A percentile compares a stretch with the other conserved stretches of the same genome.
Evolutionary conservation across 2,888 invertebrate genomes (phyloP).

Genomic region (Notocelia uddmanniana): DNA sequence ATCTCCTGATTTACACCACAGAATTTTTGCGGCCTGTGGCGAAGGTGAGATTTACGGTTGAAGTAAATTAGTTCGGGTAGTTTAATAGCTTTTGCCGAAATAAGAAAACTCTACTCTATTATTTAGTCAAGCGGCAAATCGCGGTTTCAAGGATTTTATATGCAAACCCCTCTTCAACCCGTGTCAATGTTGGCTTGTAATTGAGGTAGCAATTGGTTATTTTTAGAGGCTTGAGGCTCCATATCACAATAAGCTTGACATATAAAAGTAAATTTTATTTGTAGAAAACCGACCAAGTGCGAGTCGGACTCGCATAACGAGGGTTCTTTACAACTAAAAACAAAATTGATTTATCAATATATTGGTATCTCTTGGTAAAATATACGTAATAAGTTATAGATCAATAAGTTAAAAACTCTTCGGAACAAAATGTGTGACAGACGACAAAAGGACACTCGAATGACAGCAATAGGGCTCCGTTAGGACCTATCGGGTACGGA

Average conservation of each 20-base stretch:
- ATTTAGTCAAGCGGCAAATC: conserved; percentile 36
- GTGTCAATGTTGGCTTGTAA: conserved; percentile 19
- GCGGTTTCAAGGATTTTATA: conserved; percentile 19
- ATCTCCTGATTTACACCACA: conserved; percentile 31
- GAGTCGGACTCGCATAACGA: no score
- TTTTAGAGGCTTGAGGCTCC: background rate
- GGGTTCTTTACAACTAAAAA: no score
- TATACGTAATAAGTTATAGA: no score
- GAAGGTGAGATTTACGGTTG: conserved; percentile 47
- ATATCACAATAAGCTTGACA: background rate
- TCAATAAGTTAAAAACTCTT: no score
- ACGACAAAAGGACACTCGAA: no score
- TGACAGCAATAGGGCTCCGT: no score
- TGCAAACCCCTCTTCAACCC: conserved; percentile 30
- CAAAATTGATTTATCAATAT: no score
- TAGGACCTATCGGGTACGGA: no score
- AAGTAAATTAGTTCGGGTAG: conserved; percentile 45
- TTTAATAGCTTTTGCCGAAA: conserved; percentile 44
- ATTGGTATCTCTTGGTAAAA: no score
- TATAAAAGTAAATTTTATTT: background rate
- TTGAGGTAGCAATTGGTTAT: background rate
- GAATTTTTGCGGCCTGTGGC: conserved; percentile 43
- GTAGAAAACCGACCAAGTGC: no score
- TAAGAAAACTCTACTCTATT: conserved; percentile 41
- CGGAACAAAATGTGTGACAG: no score